Base-by-base conservation (phyloP, 2,888 invertebrate species). In the Nemoura dubitans region DNA sequence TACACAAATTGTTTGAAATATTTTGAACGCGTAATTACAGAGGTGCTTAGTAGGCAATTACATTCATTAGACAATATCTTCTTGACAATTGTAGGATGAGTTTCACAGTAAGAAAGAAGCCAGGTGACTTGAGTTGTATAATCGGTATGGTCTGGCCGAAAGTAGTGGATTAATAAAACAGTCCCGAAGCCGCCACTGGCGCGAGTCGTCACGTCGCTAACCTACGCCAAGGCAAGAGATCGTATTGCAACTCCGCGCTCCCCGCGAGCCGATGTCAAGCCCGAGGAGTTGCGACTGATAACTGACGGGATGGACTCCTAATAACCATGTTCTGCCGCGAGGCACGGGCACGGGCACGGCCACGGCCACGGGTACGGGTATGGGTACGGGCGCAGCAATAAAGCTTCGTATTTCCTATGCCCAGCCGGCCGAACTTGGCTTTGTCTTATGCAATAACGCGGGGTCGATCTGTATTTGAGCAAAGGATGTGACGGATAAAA, bases 401-500 rank as follows among this genome's bases (percentile, higher is more conserved):
- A 30, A 84, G 36, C 84, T 26, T 0, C 30, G 14, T 27, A 59
- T 42, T 27, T n/a, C 36, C 25, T 36, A 36, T n/a, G 7, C 82
- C 30, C 28, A 10, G 5, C 36, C 10, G 36, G 27, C 0, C 28
- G 76, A 30, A 27, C 76, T n/a, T 16, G 86, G 30, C 25, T 25
- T 86, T 25, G 21, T 30, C 25, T 42, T 21, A 30, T 29, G 80
- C 43, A 42, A 42, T 80, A 80, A 81, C 0, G n/a, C 25, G 78
- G 7, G 14, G 83, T n/a, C 28, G 86, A 21, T 21, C 83, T 29
- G 29, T 28, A 25, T 27, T 76, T 21, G 84, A 84, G 29, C 83
- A 80, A 59, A 78, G 85, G 5, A 78, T 30, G 81, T 81, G 81
- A 81, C 30, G 29, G 81, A 28, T 81, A 30, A 81, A 30, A 81